These are phyloP conservation scores for Hirundo rustica DNA, from an alignment of 2,797 vertebrate species.

Conservation along the genomic window DNA sequence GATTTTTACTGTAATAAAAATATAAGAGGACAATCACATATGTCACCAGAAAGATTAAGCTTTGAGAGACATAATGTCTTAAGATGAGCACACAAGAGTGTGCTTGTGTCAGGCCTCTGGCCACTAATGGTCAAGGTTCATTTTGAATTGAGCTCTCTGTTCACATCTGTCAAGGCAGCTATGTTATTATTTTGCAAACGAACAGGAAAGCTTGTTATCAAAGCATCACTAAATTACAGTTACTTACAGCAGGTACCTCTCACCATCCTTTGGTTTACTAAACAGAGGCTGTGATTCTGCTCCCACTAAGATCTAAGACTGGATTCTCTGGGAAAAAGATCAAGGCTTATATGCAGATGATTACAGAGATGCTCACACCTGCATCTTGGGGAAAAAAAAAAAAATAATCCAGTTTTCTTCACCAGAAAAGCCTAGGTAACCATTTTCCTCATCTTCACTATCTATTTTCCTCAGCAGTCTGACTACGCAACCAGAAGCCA, in stretches of 20 bases:
- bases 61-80: background rate
- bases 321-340: background rate
- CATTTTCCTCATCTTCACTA: too few species aligned
- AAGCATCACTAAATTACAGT: background rate
- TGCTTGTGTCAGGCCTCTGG: background rate
- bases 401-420: too few species aligned
- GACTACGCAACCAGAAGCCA: too few species aligned
- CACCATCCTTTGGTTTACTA: background rate
- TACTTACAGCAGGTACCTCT: background rate
- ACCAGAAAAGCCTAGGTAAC: too few species aligned
- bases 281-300: background rate
- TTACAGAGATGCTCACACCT: background rate
- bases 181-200: background rate
- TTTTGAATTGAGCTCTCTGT: background rate
- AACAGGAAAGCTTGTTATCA: background rate
- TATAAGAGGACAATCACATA: background rate
- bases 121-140: background rate
- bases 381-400: too few species aligned
- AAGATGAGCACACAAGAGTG: accelerated
- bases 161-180: background rate
- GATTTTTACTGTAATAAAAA: background rate
- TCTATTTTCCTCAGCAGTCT: too few species aligned
- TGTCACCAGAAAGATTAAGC: background rate
- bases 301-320: background rate
- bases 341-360: background rate